Conservation (phyloP, 2,113 vertebrate genomes). For the Cyanistes caeruleus region DNA sequence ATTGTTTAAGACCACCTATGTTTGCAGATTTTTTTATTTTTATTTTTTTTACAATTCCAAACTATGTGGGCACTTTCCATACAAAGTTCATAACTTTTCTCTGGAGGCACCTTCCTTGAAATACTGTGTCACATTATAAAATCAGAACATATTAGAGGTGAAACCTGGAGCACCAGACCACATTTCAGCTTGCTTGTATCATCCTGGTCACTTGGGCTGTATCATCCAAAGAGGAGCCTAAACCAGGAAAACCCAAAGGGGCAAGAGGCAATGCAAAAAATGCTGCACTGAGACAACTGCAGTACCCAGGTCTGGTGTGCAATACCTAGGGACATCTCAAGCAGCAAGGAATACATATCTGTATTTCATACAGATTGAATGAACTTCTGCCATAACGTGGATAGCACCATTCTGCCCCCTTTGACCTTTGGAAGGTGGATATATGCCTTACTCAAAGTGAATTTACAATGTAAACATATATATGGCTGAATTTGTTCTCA, state of each 20-base stretch:
- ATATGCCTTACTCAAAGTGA: neutral
- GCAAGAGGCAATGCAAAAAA: neutral
- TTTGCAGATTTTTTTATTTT: neutral
- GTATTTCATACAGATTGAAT: neutral
- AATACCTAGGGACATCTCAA: neutral
- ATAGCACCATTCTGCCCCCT: neutral
- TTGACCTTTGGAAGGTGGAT: neutral
- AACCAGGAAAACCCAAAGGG: neutral
- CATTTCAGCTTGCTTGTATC: neutral
- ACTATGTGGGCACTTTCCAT: neutral
- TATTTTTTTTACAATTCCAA: neutral
- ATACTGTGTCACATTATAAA: neutral
- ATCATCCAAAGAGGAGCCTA: neutral
- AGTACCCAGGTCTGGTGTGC: neutral
- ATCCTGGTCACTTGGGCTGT: neutral
- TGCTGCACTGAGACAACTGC: neutral
- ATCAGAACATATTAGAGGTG: neutral
- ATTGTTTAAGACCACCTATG: neutral
- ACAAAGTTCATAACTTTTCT: neutral
- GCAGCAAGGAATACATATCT: neutral
- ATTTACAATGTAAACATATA: neutral
- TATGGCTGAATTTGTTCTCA: neutral
- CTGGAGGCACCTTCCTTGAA: neutral
- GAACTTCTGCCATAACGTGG: neutral
- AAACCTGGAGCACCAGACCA: neutral